phyloP scores from a whole-genome alignment of 2,113 vertebrate species.

The Steatornis caripensis region DNA sequence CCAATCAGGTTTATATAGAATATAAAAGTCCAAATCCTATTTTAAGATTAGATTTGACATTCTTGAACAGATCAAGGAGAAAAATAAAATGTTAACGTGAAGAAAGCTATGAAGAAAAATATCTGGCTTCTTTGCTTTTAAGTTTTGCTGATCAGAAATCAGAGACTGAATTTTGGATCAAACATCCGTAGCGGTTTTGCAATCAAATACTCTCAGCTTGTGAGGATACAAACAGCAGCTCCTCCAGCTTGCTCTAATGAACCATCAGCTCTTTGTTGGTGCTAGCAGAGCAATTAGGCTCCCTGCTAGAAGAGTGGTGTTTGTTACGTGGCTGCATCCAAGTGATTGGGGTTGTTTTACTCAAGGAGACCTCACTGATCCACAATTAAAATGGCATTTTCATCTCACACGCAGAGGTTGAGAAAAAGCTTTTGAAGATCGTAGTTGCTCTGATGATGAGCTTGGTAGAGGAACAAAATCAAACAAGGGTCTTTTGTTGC shows the following conservation, averaged over 20 bases:
- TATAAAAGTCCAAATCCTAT: not conserved
- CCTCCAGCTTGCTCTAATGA: conserved; percentile 8
- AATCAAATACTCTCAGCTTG: not conserved
- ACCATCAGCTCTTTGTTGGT: not conserved
- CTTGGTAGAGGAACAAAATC: not conserved
- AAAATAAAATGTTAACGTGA: not conserved
- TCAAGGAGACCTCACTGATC: not conserved
- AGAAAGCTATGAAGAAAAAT: not conserved
- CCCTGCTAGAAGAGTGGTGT: not conserved
- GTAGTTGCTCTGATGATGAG: not conserved
- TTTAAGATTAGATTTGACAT: not conserved
- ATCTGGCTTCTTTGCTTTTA: not conserved
- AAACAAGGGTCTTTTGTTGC: not conserved
- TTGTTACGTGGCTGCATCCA: not conserved
- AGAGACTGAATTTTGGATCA: conserved; percentile 23
- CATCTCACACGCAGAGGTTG: not conserved
- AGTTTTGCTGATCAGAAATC: conserved; percentile 21
- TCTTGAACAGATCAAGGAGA: not conserved
- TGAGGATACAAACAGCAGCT: conserved; percentile 1
- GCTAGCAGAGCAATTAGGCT: conserved; percentile 17
- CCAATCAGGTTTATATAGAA: not conserved
- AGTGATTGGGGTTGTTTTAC: not conserved
- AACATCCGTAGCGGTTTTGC: not conserved
- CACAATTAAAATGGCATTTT: conserved; percentile 27
- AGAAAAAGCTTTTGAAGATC: conserved; percentile 8